Percentiles rank a stretch among this genome's conserved stretches.
Conservation (phyloP, 2,113 vertebrate species). For the Alethe diademata region DNA sequence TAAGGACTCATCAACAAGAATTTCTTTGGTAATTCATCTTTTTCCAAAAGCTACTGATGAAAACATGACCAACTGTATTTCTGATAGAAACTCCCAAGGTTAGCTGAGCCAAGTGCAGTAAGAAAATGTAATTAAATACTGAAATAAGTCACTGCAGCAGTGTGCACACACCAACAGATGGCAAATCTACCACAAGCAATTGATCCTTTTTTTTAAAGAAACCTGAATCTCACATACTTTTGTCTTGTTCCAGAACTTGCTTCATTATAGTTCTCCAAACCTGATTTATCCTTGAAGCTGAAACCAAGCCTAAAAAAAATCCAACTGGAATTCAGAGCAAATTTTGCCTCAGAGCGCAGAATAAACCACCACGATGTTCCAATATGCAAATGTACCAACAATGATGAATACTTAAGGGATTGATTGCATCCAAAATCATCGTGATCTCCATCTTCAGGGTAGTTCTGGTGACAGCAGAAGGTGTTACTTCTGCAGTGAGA, state of each 20-base stretch:
- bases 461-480: conserved; percentile 32
- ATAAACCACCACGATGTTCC: not conserved
- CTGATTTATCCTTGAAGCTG: not conserved
- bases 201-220: not conserved
- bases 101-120: not conserved
- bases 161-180: not conserved
- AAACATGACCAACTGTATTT: not conserved
- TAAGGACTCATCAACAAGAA: not conserved
- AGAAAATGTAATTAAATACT: not conserved
- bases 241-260: not conserved
- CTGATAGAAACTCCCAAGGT: not conserved
- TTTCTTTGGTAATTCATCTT: not conserved
- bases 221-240: not conserved
- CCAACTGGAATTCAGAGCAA: not conserved
- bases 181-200: conserved; percentile 1
- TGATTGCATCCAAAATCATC: not conserved
- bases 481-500: conserved; percentile 30
- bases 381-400: not conserved
- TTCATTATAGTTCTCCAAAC: not conserved
- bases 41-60: not conserved
- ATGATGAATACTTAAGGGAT: not conserved
- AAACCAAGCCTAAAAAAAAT: not conserved
- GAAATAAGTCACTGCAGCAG: not conserved
- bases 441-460: not conserved
- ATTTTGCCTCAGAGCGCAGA: not conserved